Base-by-base conservation (phyloP, 2,888 invertebrate species). In the Cantharis rustica region DNA sequence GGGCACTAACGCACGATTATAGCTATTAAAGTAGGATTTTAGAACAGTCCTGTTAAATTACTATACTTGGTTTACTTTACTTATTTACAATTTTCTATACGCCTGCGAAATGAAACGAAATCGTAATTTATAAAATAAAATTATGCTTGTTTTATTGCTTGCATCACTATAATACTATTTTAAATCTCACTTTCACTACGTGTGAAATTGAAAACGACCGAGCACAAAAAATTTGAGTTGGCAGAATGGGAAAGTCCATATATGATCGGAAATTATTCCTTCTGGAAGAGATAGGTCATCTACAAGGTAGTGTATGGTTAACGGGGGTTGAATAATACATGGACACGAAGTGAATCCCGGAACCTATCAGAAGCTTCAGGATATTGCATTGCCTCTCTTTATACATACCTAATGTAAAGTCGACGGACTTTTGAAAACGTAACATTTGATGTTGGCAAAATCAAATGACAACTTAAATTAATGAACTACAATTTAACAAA, bases 1-100 rank as follows among this genome's bases (percentile, higher is more conserved):
- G 84, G 84, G 84, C 83, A 84, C 86, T 86, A 85, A 86, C 84
- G 85, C 85, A 84, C 85, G 86, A 86, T 86, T 86, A 86, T 86
- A 85, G 85, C 86, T 86, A 86, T 86, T 86, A 86, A 86, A 86
- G 82, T 84, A 82, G 85, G 85, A 86, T 86, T 86, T 85, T 86
- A 84, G 83, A 86, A 82, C 82, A 81, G 79, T 82, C 82, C 79
- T 81, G 81, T 81, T 80, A 83, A 84, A 84, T 84, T 84, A 83
- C 84, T 82, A 81, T 82, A 82, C 83, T 83, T 83, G 82, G 77
- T 77, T 71, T 81, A 80, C 80, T 81, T 81, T 77, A 76, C 81
- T 80, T 63, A 77, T 71, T 66, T 73, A 47, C 69, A n/a, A 7
- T 74, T 75, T 75, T 71, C 26, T 26, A 1, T 15, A 47, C n/a